These are phyloP conservation scores for Nannoperca australis DNA, from an alignment of 2,797 vertebrate genomes.

Conservation along the genomic window DNA sequence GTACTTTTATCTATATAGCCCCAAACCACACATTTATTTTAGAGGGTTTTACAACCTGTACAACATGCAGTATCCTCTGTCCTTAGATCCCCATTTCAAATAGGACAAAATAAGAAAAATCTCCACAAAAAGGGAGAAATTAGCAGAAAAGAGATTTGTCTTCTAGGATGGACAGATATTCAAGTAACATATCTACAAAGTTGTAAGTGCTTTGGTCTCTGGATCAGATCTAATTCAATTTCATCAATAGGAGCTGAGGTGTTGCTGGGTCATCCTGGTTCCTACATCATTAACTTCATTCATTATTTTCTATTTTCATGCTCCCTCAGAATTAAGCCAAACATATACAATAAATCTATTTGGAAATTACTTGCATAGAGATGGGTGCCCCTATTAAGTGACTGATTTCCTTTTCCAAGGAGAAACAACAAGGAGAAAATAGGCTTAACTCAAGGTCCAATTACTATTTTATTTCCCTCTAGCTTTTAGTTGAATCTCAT, in stretches of 20 bases:
- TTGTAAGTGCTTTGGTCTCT: neutral
- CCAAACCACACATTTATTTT: neutral
- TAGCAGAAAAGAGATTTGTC: neutral
- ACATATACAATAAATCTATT: neutral
- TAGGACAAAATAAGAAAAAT: neutral
- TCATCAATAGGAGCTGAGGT: neutral
- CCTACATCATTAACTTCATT: neutral
- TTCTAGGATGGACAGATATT: neutral
- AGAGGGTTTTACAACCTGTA: neutral
- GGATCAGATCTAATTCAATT: neutral
- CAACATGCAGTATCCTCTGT: neutral
- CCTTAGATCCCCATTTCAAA: neutral
- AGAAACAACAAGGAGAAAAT: neutral
- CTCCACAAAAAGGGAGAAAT: neutral
- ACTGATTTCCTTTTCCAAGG: too few species aligned
- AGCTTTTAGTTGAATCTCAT: neutral
- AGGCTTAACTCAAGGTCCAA: neutral
- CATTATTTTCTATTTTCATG: neutral
- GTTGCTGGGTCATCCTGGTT: neutral
- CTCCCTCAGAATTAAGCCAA: neutral
- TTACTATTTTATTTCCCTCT: neutral
- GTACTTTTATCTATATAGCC: neutral
- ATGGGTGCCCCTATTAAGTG: neutral
- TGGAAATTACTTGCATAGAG: neutral
- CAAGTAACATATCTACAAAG: neutral